Conservation (phyloP, 1,140 invertebrate genomes). For the Panonychus citri region DNA sequence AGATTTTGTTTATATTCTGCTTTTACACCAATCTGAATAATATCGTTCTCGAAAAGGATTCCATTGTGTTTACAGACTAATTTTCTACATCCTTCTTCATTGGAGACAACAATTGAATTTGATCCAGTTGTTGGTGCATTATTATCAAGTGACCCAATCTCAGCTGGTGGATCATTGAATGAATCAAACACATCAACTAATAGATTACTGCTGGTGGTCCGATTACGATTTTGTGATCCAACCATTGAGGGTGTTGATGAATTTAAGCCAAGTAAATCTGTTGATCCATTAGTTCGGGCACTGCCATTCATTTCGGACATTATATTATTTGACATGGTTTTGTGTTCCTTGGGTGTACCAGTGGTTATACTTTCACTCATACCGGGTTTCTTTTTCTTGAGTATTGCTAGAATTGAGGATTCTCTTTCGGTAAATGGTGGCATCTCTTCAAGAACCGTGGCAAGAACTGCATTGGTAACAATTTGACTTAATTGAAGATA, state of each 20-base stretch:
- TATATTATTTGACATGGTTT: background rate
- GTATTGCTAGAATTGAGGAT: constrained; percentile 75
- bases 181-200: constrained; percentile 76
- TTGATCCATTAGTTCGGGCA: constrained; percentile 27
- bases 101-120: constrained; percentile 13
- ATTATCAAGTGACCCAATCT: constrained; percentile 26
- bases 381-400: constrained; percentile 87
- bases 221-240: constrained; percentile 16
- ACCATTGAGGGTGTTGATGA: constrained; percentile 40
- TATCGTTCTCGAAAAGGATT: constrained; percentile 89
- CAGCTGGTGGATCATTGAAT: constrained; percentile 23
- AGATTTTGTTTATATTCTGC: constrained; percentile 87
- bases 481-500: constrained; percentile 90
- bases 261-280: constrained; percentile 59
- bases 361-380: constrained; percentile 13
- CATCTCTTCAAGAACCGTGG: constrained; percentile 98
- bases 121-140: constrained; percentile 20
- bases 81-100: constrained; percentile 43
- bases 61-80: constrained; percentile 95
- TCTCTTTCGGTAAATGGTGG: constrained; percentile 97
- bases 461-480: constrained; percentile 85
- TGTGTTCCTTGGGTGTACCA: constrained; percentile 4
- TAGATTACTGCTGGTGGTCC: constrained; percentile 35
- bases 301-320: background rate
- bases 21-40: constrained; percentile 95